Conservation (phyloP, 1,140 invertebrate species). For the Riptortus pedestris region DNA sequence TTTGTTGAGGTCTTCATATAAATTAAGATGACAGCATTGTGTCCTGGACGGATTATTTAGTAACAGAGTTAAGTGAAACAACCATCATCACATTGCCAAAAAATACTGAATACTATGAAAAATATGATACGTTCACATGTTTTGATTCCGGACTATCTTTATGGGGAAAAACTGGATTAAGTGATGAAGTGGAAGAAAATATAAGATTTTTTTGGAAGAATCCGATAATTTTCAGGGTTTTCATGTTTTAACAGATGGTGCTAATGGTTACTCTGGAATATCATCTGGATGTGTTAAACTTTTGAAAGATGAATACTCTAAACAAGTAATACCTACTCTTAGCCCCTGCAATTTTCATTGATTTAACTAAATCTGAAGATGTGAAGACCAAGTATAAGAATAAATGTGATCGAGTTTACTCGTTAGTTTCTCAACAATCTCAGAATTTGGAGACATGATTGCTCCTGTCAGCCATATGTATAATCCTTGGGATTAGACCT, state of each 20-base stretch:
- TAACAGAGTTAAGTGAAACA: neutral
- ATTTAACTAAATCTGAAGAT: constrained; percentile 34
- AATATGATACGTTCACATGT: neutral
- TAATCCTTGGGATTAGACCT: neutral
- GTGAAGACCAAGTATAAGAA: neutral
- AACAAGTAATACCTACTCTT: constrained; percentile 56
- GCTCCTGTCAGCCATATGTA: constrained; percentile 9
- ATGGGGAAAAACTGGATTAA: constrained; percentile 52
- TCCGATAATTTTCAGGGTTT: constrained; percentile 69
- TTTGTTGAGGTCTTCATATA: constrained; percentile 2
- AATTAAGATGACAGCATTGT: neutral
- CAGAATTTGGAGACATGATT: constrained; percentile 13
- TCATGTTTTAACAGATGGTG: constrained; percentile 63
- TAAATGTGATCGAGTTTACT: neutral
- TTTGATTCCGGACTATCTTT: constrained; percentile 49
- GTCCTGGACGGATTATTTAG: constrained; percentile 7
- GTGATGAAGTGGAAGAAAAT: constrained; percentile 60
- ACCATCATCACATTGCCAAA: constrained; percentile 1
- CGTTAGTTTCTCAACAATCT: neutral
- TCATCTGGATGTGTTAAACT: constrained; percentile 55
- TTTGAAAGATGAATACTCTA: constrained; percentile 64
- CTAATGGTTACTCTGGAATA: constrained; percentile 67
- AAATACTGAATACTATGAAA: neutral
- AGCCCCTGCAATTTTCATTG: constrained; percentile 46
- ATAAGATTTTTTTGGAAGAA: constrained; percentile 74